phyloP scores from a whole-genome alignment of 2,797 vertebrate genomes.

The Phrynocephalus vlangalii region DNA sequence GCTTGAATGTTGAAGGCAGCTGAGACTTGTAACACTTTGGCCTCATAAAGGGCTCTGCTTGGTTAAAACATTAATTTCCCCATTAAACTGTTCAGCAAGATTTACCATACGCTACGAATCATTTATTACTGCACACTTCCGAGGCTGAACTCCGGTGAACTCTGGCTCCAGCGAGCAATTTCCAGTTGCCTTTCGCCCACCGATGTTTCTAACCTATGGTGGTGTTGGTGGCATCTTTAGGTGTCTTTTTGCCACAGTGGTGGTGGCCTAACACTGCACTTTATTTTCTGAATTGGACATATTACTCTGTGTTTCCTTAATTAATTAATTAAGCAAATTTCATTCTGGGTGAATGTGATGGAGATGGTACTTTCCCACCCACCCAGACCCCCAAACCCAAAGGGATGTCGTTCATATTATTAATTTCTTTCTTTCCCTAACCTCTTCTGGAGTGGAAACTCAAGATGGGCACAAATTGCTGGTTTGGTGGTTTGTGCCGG shows the following conservation, averaged over 20 bases:
- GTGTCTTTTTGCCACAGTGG: background rate
- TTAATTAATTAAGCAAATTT: too few relatives aligned
- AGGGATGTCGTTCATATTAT: too few relatives aligned
- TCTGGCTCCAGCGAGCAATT: background rate
- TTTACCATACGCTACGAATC: constrained; percentile 1
- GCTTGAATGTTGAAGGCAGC: background rate
- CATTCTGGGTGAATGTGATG: too few relatives aligned
- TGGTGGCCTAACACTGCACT: background rate
- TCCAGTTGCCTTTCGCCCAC: background rate
- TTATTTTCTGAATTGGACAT: constrained; percentile 37
- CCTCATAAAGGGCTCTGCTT: constrained; percentile 23
- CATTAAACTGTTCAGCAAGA: background rate
- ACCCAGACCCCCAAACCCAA: too few relatives aligned
- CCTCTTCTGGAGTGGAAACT: too few relatives aligned
- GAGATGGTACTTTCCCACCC: too few relatives aligned
- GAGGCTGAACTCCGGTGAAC: constrained; percentile 14
- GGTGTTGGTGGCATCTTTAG: background rate
- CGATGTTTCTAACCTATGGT: background rate
- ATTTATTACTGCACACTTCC: background rate
- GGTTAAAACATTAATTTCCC: constrained; percentile 17
- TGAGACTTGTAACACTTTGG: constrained; percentile 19
- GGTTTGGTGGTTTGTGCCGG: too few relatives aligned
- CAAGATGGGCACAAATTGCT: too few relatives aligned
- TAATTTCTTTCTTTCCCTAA: too few relatives aligned
- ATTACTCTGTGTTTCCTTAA: constrained; percentile 2